Base-by-base conservation (phyloP, 1,140 invertebrate species). In the Steinernema feltiae region DNA sequence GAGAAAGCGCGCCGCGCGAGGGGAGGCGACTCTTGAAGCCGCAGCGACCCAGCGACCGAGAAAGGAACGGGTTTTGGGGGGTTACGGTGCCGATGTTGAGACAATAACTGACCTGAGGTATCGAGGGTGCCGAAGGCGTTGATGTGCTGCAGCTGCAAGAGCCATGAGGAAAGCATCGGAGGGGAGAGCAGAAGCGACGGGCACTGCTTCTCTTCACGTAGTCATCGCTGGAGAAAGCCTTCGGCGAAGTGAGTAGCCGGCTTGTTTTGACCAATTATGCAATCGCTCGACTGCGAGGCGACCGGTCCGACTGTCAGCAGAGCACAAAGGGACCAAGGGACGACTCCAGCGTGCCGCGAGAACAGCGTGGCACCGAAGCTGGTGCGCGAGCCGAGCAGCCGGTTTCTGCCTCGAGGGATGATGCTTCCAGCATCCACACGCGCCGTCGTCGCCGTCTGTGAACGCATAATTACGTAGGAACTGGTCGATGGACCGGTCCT, bases 261-360 rank as follows among this genome's bases (percentile, higher is more conserved):
- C 53, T 63, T 63, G 53, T 63, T 63, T 63, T 63, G 53, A 63
- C 53, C 53, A 63, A 63, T 63, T 63, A 63, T 63, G 53, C 53
- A 63, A 63, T 63, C 53, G 53, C 53, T 27, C 53, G 35, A 18
- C 18, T 41, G 7, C 35, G 35, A 41, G 35, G 35, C 15, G 53
- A 63, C 53, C 53, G 53, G 53, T 63, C 53, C 53, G 12, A 46
- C 53, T 63, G 24, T 63, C 53, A 63, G 53, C 53, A 41, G 35
- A 7, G 53, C 53, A 63, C 53, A 63, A 63, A 63, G 53, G 53
- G 53, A 63, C 53, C 12, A 12, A 3, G 12, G 12, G 53, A 63
- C 12, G 53, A 63, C 24, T 63, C 12, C 53, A 27, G 53, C 53
- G 53, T 63, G 53, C 53, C 53, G 53, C 53, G 53, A 63, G 53